phyloP scores from a whole-genome alignment of 1,140 invertebrate genomes.

The Cotesia vestalis region DNA sequence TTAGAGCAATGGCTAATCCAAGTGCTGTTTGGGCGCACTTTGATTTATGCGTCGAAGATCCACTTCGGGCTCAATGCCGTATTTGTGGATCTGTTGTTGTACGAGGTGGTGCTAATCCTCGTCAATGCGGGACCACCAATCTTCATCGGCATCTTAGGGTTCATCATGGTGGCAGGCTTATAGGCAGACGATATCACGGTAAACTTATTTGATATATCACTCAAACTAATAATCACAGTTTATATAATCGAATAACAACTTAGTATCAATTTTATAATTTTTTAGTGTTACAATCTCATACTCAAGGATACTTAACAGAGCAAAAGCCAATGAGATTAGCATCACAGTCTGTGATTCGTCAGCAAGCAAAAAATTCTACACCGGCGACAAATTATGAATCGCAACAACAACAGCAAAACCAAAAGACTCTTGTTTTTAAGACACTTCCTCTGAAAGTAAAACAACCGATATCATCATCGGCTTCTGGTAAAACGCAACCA shows the following conservation, averaged over 20 bases:
- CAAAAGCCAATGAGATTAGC: slow-evolving; percentile 55
- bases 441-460: slow-evolving; percentile 62
- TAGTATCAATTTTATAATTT: not conserved
- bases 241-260: not conserved
- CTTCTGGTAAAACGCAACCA: slow-evolving; percentile 58
- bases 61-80: slow-evolving; percentile 60
- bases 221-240: not conserved
- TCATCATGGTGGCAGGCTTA: slow-evolving; percentile 62
- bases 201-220: slow-evolving; percentile 34
- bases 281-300: slow-evolving; percentile 50
- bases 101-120: slow-evolving; percentile 61
- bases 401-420: slow-evolving; percentile 43
- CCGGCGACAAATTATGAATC: slow-evolving; percentile 46
- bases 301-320: slow-evolving; percentile 40
- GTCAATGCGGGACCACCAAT: slow-evolving; percentile 64
- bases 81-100: slow-evolving; percentile 64
- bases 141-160: slow-evolving; percentile 62
- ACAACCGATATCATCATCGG: slow-evolving; percentile 54
- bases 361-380: slow-evolving; percentile 54
- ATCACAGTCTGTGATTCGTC: slow-evolving; percentile 52
- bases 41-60: slow-evolving; percentile 61
- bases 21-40: slow-evolving; percentile 66
- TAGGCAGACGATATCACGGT: slow-evolving; percentile 64
- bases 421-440: slow-evolving; percentile 61
- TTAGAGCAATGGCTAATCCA: slow-evolving; percentile 63